These are phyloP conservation scores for Pocillopora grandis DNA, from an alignment of 92 coral and sea anemone species.

Conservation along the genomic window DNA sequence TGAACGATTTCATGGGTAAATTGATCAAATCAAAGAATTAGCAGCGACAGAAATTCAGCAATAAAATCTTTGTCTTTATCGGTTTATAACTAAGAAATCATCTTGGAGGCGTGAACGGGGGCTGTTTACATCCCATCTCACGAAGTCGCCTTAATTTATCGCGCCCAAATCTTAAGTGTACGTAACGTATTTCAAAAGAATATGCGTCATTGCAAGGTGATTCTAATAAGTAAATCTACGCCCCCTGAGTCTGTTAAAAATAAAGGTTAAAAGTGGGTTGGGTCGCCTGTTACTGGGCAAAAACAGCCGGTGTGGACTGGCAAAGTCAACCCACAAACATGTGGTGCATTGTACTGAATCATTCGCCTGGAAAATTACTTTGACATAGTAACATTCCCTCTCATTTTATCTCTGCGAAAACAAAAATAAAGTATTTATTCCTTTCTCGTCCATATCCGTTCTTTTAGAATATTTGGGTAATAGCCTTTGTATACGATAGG, in stretches of 20 bases:
- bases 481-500: too few relatives aligned
- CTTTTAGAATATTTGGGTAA: not conserved
- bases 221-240: constrained; percentile 11
- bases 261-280: constrained; percentile 9
- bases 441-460: not conserved
- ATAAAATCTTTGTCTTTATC: too few relatives aligned
- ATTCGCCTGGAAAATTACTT: constrained; percentile 41
- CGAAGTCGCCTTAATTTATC: too few relatives aligned
- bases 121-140: too few relatives aligned
- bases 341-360: constrained; percentile 50
- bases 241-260: constrained; percentile 24
- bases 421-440: not conserved
- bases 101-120: too few relatives aligned
- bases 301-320: constrained; percentile 40
- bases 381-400: constrained; percentile 30
- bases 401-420: not conserved
- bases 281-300: constrained; percentile 51
- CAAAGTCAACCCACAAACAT: constrained; percentile 36
- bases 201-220: not conserved
- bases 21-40: too few relatives aligned
- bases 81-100: too few relatives aligned
- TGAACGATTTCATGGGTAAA: too few relatives aligned
- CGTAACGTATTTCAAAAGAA: too few relatives aligned
- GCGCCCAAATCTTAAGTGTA: too few relatives aligned
- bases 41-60: too few relatives aligned